Evolutionary conservation across 2,888 invertebrate genomes (phyloP), one percentile per base, ranked within the genome.

Genomic region (Spilosoma lubricipeda): DNA sequence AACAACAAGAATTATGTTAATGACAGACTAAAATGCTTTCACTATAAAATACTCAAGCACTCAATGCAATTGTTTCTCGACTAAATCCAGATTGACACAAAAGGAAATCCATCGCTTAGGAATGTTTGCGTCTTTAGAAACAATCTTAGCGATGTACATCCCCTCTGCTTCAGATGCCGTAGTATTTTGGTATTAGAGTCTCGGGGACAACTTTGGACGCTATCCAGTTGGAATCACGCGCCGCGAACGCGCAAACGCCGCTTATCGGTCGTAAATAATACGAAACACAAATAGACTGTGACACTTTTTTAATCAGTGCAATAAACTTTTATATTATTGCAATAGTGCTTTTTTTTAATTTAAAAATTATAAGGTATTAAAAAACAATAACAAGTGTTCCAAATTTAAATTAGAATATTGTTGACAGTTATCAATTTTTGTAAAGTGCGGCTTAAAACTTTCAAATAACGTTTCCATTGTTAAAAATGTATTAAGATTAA

Each of bases 121-220:
- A 84, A 85, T 85, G 86, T 80, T 78, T 79, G 80, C 81, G 85
- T 86, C 84, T 87, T 83, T 76, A 79, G 81, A 82, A 87, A 87
- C 78, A 88, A 92, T 93, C 93, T 79, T 82, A 85, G 90, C 89
- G 91, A 92, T 90, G 88, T 84, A 77, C 90, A 90, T 91, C 91
- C 91, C 94, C 89, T 92, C 91, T 94, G 92, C 87, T 79, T 84
- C 89, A 82, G 88, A 91, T 92, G 87, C 91, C 90, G 91, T 90
- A 87, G 92, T 95, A 95, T 95, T 95, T 95, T 82, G 90, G 95
- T 95, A 93, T 93, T 92, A 88, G 91, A 92, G 88, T 88, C 86
- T 89, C 90, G 89, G 93, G 92, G 95, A 95, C 94, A 94, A 89
- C 93, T 93, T 95, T 95, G 95, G 94, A 94, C 84, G 87, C 87